Evolutionary conservation across 2,113 vertebrate genomes (phyloP), one percentile per base, ranked within the genome.

Genomic region (Acanthochromis polyacanthus): DNA sequence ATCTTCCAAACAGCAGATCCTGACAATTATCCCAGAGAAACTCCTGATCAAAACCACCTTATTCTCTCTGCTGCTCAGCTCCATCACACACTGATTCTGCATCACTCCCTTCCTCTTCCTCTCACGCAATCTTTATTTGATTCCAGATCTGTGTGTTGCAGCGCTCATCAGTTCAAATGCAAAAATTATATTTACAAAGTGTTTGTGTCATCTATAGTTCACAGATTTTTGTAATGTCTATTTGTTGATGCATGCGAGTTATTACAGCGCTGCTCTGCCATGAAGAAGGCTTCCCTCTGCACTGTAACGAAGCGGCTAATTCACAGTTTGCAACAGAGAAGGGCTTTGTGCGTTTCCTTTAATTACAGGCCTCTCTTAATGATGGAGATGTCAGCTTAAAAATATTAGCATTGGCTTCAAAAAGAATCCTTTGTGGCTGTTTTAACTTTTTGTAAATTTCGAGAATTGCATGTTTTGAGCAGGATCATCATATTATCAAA

Each of bases 21-120:
- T 94, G 94, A 94, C 94, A 95, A 95, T 93, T 94, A 94, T 93
- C 81, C 90, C 78, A 61, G 59, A 82, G 88, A 86, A 88, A 82
- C 82, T 92, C 89, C 86, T 93, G 91, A 93, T 93, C 85, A 90
- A 87, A 92, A 88, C 86, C 76, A 59, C 50, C 86, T 75, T 84
- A 91, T 93, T 91, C 91, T 65, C 83, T 92, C 79, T 93, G 84
- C 85, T 78, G 87, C 85, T 82, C 74, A 57, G 71, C 81, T 86
- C 77, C 75, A 73, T 85, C 84, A 76, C 81, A 53, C 61, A 64
- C 80, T 64, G 36, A 80, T 82, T 76, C 85, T 57, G 57, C 79
- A 76, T 71, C 82, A 30, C 65, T 78, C 60, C 22, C 40, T 43
- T 38, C 58, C 20, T 73, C 82, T 53, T 71, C 63, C 65, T 63